These are phyloP conservation scores for Calidris pygmaea DNA, from an alignment of 2,113 vertebrate species.

Conservation along the genomic window DNA sequence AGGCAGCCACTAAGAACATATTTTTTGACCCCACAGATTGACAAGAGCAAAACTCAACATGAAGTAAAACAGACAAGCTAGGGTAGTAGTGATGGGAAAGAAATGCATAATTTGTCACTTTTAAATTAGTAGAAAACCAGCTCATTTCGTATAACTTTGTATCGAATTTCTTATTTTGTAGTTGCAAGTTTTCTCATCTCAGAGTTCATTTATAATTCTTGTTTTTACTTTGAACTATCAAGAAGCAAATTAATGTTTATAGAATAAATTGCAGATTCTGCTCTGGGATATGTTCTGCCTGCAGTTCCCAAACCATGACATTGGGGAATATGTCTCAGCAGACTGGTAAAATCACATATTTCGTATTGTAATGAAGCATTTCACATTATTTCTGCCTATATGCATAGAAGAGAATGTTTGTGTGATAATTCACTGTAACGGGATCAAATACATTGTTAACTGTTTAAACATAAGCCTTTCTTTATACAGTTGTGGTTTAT, in stretches of 20 bases:
- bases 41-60: neutral
- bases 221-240: conserved; percentile 16
- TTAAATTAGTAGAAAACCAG: neutral
- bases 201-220: neutral
- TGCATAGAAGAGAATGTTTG: neutral
- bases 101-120: neutral
- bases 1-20: neutral
- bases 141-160: neutral
- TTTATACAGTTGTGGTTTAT: neutral
- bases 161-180: neutral
- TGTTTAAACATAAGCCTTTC: neutral
- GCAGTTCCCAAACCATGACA: neutral
- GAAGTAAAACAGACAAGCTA: neutral
- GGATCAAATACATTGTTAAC: neutral
- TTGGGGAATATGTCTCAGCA: neutral
- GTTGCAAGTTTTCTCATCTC: neutral
- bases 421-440: neutral
- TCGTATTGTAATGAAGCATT: neutral
- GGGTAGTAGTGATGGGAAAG: neutral
- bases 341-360: neutral
- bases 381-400: neutral
- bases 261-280: neutral
- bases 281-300: conserved; percentile 19
- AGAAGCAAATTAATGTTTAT: conserved; percentile 13
- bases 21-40: neutral